Evolutionary conservation across 2,888 invertebrate genomes (phyloP).

Genomic region (Ypsolopha scabrella): DNA sequence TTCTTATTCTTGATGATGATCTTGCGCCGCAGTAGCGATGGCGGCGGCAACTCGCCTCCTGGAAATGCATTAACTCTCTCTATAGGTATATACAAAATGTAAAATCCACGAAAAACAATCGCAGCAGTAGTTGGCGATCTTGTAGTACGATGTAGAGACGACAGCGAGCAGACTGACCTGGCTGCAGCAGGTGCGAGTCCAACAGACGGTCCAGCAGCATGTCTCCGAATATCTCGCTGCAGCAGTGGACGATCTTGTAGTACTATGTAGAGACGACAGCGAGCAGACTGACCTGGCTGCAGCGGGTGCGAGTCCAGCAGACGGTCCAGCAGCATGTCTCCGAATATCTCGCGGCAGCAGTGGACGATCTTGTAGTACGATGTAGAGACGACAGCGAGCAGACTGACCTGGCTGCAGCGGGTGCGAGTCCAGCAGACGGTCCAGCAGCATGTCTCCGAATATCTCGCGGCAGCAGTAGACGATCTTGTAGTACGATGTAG

Average conservation of each 20-base stretch:
- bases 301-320: conserved; percentile 76
- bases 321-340: conserved; percentile 90
- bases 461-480: too few species aligned
- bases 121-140: too few species aligned
- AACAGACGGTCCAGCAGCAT: conserved; percentile 90
- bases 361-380: conserved; percentile 97
- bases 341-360: conserved; percentile 95
- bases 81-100: too few species aligned
- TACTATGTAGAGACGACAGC: too few species aligned
- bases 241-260: too few species aligned
- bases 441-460: too few species aligned
- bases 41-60: conserved; percentile 89
- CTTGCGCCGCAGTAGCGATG: conserved; percentile 84
- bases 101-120: not conserved
- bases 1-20: conserved; percentile 98
- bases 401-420: too few species aligned
- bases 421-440: too few species aligned
- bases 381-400: too few species aligned
- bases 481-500: too few species aligned
- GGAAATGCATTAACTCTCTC: conserved; percentile 15
- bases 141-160: not conserved
- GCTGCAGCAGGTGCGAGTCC: conserved; percentile 61
- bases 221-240: conserved; percentile 95
- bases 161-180: conserved; percentile 40
- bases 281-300: not conserved